Base-by-base conservation (phyloP, 2,888 invertebrate species). In the Drosophila affinis region DNA sequence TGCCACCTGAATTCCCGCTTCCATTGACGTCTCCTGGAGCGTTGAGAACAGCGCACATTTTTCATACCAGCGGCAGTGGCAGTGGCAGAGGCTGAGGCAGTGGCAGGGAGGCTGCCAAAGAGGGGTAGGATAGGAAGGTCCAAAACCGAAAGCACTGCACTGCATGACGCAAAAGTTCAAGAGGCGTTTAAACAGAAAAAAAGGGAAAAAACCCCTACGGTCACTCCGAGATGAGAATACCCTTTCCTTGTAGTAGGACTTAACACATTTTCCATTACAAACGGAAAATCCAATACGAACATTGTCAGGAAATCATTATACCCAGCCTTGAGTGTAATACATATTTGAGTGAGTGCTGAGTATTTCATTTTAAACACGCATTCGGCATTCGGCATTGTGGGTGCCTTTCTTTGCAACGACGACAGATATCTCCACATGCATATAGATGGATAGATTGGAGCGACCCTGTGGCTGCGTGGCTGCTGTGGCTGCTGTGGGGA, bases 351-450 rank as follows among this genome's bases (percentile, higher is more conserved):
- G 84, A 82, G 68, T 80, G 80, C 62, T 59, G 86, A 80, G 84
- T 85, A 86, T 86, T 85, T 85, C 84, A 83, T 86, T 85, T 86
- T 83, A 81, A 86, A 86, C 84, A 85, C 84, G 84, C 78, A 81
- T 84, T 77, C 56, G 65, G 29, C 29, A 29, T 24, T 24, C 24
- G 5, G 24, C 24, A 24, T 24, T 72, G 68, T 52, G 53, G 76
- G 58, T 81, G 79, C 76, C 64, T 70, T 70, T 67, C 17, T 59
- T 12, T 34, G 34, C 24, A 55, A 59, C 72, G 83, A 77, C 84
- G 84, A 84, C 79, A 81, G 85, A 84, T 79, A 85, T 82, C 85
- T 82, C 76, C 76, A 79, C 81, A 82, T 68, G 73, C 56, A 74
- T 53, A 65, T 65, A 63, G 81, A 79, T 84, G 82, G 77, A 82